Evolutionary conservation across 2,797 vertebrate genomes (phyloP).

Genomic region (Nannoperca australis): DNA sequence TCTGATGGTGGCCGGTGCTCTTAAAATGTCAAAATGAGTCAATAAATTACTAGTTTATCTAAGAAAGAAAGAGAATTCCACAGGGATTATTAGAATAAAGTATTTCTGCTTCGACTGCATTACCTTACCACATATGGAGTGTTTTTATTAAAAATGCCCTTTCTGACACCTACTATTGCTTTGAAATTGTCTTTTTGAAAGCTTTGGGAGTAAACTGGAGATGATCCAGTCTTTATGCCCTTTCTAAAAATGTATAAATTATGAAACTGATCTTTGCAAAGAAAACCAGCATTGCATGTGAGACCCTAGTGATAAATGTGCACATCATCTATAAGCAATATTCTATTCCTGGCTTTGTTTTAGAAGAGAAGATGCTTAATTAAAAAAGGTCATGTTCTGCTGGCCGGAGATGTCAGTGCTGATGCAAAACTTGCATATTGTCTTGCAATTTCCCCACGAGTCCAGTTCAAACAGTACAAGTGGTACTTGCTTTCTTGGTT

Average conservation of each 20-base stretch:
- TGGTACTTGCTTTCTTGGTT: not conserved
- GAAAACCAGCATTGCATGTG: not conserved
- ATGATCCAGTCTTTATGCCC: not conserved
- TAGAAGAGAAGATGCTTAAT: slow-evolving; percentile 41
- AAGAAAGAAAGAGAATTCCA: slow-evolving; percentile 45
- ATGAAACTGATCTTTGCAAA: slow-evolving; percentile 15
- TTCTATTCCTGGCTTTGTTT: slow-evolving; percentile 38
- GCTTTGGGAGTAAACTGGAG: slow-evolving; percentile 2
- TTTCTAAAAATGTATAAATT: slow-evolving; percentile 1
- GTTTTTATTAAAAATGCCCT: slow-evolving; percentile 31
- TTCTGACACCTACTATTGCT: not conserved
- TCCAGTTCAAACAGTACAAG: slow-evolving; percentile 35
- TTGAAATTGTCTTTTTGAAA: slow-evolving; percentile 7
- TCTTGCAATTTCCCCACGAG: slow-evolving; percentile 57
- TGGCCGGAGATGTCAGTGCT: slow-evolving; percentile 62
- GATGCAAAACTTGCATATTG: slow-evolving; percentile 73
- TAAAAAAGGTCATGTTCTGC: slow-evolving; percentile 61
- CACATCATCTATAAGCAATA: slow-evolving; percentile 16
- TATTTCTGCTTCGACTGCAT: slow-evolving; percentile 28
- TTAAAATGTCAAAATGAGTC: slow-evolving; percentile 61
- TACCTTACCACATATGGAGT: slow-evolving; percentile 3
- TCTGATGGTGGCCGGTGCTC: slow-evolving; percentile 43
- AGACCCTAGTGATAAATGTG: slow-evolving; percentile 26
- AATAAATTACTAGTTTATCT: slow-evolving; percentile 60
- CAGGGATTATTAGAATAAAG: slow-evolving; percentile 53